These are phyloP conservation scores for Lucinisca nassula DNA, from an alignment of 2,888 invertebrate species.

Conservation along the genomic window DNA sequence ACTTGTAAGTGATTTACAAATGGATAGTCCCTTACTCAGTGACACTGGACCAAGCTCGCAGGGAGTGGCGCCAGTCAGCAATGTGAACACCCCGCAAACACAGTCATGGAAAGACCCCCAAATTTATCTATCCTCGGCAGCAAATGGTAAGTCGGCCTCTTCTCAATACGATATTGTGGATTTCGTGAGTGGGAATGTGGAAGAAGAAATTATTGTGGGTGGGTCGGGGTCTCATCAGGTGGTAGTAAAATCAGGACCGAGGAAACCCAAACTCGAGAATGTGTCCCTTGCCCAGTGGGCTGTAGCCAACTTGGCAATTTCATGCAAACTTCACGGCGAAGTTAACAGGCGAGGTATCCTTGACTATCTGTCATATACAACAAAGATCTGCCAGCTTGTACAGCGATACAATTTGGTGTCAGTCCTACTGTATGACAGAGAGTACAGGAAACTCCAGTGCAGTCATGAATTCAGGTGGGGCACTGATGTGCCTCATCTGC, in stretches of 20 bases:
- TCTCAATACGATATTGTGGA: not conserved
- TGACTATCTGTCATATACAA: slow-evolving; percentile 43
- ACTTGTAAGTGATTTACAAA: not conserved
- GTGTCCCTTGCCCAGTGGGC: slow-evolving; percentile 41
- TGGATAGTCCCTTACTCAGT: not conserved
- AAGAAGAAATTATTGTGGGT: not conserved
- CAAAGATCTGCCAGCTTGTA: slow-evolving; percentile 20
- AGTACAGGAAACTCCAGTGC: slow-evolving; percentile 22
- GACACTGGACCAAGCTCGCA: not conserved
- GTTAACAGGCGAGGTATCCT: not conserved
- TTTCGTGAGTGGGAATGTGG: not conserved
- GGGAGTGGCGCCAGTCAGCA: not conserved
- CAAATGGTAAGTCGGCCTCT: slow-evolving; percentile 4
- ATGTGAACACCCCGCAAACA: not conserved
- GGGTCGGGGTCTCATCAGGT: not conserved
- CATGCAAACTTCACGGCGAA: slow-evolving; percentile 21
- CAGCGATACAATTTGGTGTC: slow-evolving; percentile 16
- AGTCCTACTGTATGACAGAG: slow-evolving; percentile 34
- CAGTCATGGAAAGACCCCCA: slow-evolving; percentile 4
- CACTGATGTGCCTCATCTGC: slow-evolving; percentile 25
- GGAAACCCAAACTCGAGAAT: slow-evolving; percentile 32
- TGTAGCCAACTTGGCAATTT: slow-evolving; percentile 32
- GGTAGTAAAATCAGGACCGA: slow-evolving; percentile 27
- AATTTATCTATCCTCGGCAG: not conserved
- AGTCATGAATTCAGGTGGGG: slow-evolving; percentile 31